phyloP scores from a whole-genome alignment of 2,797 vertebrate genomes.

The Leptodactylus fallax region DNA sequence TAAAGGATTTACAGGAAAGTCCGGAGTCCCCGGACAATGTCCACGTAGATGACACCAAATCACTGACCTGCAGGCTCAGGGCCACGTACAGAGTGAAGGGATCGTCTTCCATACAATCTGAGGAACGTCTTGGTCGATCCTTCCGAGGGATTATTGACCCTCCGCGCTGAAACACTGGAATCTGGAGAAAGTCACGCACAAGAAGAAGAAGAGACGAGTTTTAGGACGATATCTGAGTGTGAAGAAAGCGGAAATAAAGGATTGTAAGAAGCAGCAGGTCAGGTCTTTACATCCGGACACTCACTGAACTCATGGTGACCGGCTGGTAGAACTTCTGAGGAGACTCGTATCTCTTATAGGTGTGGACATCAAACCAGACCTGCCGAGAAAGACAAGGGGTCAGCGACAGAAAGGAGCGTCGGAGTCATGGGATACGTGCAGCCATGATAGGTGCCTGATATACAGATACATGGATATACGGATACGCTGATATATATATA shows the following conservation, averaged over 20 bases:
- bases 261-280: no score
- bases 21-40: background rate
- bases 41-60: background rate
- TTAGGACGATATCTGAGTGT: no score
- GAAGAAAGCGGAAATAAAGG: background rate
- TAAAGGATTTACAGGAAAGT: background rate
- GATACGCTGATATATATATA: no score
- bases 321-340: slow-evolving; percentile 87
- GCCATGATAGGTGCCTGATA: background rate
- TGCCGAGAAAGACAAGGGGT: slow-evolving; percentile 62
- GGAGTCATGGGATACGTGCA: background rate
- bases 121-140: slow-evolving; percentile 84
- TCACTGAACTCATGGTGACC: slow-evolving; percentile 87
- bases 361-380: slow-evolving; percentile 89
- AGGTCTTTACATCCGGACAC: slow-evolving; percentile 65
- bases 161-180: slow-evolving; percentile 89
- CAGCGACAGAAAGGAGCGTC: background rate
- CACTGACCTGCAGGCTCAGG: slow-evolving; percentile 80
- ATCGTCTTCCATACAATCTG: slow-evolving; percentile 86
- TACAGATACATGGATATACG: no score
- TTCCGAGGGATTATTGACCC: slow-evolving; percentile 88
- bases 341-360: slow-evolving; percentile 85
- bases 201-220: no score
- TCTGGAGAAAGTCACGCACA: slow-evolving; percentile 70
- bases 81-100: slow-evolving; percentile 89